Evolutionary conservation across 2,113 vertebrate species (phyloP).

Genomic region (Elanus axillaris): DNA sequence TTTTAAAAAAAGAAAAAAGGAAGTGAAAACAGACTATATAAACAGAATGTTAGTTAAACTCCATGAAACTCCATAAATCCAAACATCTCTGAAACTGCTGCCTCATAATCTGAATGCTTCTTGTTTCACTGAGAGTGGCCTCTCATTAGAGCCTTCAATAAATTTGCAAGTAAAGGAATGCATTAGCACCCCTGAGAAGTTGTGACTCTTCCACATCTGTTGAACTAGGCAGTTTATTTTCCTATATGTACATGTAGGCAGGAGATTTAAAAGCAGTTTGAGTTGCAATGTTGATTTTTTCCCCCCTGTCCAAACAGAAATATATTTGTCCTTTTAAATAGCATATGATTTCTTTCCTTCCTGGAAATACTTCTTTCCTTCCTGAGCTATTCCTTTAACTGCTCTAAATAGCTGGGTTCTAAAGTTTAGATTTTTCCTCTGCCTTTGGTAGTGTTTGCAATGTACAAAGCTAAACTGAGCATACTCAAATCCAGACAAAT

Average conservation of each 20-base stretch:
- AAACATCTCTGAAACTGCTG: not conserved
- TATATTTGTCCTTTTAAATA: not conserved
- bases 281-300: not conserved
- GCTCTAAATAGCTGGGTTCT: not conserved
- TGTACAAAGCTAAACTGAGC: not conserved
- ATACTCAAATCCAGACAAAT: not conserved
- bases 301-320: accelerated
- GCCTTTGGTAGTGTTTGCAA: not conserved
- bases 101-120: not conserved
- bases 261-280: not conserved
- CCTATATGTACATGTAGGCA: not conserved
- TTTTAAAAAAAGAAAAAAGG: not conserved
- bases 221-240: not conserved
- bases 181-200: not conserved
- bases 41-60: not conserved
- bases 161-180: not conserved
- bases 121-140: not conserved
- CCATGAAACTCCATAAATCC: not conserved
- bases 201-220: not conserved
- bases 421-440: not conserved
- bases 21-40: not conserved
- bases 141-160: not conserved
- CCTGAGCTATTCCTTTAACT: not conserved
- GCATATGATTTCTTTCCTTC: not conserved
- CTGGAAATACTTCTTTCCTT: not conserved